phyloP scores from a whole-genome alignment of 53 echinoderm and acorn worm species.

The Antedon mediterranea region DNA sequence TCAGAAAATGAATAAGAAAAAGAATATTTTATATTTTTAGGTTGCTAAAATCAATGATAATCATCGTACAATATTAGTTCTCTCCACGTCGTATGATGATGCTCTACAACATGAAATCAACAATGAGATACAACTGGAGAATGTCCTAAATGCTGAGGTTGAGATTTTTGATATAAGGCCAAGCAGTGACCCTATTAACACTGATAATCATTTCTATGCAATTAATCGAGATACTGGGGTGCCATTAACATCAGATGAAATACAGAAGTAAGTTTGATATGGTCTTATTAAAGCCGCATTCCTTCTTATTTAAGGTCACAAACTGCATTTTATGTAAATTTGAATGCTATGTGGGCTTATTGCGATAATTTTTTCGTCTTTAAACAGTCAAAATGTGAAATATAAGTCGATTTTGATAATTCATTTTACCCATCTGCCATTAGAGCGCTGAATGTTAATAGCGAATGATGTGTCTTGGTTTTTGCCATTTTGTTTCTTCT shows the following conservation, averaged over 20 bases:
- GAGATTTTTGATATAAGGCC: slow-evolving; percentile 55
- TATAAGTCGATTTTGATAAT: too few relatives aligned
- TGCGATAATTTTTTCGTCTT: too few relatives aligned
- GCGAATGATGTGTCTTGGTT: too few relatives aligned
- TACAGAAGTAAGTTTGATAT: slow-evolving; percentile 44
- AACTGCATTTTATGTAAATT: too few relatives aligned
- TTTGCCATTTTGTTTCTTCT: too few relatives aligned
- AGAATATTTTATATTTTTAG: not conserved
- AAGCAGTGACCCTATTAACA: slow-evolving; percentile 59
- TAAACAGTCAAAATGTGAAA: too few relatives aligned
- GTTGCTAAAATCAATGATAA: not conserved
- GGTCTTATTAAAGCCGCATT: slow-evolving; percentile 3
- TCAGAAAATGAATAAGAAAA: too few relatives aligned
- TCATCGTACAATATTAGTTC: not conserved
- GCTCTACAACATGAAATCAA: not conserved
- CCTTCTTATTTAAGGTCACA: too few relatives aligned
- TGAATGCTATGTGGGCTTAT: too few relatives aligned
- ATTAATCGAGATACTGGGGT: slow-evolving; percentile 34
- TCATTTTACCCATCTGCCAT: too few relatives aligned
- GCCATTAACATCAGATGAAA: slow-evolving; percentile 35
- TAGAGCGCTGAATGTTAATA: too few relatives aligned
- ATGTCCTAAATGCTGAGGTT: slow-evolving; percentile 46
- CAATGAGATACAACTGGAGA: slow-evolving; percentile 17
- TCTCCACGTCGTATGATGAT: not conserved
- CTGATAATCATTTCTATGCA: slow-evolving; percentile 72